Base-by-base conservation (phyloP, 2,113 vertebrate species). In the Dolichallabes microphthalmus region DNA sequence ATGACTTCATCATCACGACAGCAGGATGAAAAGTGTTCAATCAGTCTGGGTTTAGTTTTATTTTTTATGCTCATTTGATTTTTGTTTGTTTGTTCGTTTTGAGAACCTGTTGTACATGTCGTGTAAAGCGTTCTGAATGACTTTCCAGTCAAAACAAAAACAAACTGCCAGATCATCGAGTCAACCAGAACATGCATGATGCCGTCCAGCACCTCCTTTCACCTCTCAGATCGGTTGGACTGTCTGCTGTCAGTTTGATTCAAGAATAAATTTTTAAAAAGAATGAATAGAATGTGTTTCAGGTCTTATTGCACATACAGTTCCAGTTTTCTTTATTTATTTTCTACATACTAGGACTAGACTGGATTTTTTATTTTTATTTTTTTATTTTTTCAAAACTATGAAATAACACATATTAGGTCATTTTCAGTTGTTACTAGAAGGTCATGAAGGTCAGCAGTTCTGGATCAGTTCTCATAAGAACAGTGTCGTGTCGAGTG, bases 131-230 rank as follows among this genome's bases (percentile, higher is more conserved):
- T 57, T 71, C 2, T 32, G 52, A 52, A 32, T 50, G 81, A 74
- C 66, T 53, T 45, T 75, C 32, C 80, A 78, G 86, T 64, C 66
- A 50, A 68, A 84, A 85, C 82, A 80, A n/a, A n/a, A n/a, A 52
- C 45, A 45, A 45, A 45, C 79, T 39, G 78, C 61, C 71, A 82
- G 73, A 63, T 64, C 63, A 82, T 81, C 39, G 27, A 27, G 71
- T 82, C 53, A 45, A 30, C 27, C 53, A 73, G 83, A 50, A 85
- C 15, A 71, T 82, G 74, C 66, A 69, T 61, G 84, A 50, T 71
- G 25, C 20, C 19, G 25, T 77, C 73, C 52, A 22, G 1, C 71
- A 30, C 55, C n/a, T 15, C 20, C 50, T 7, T 17, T 52, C 30
- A 20, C 32, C 22, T 53, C 58, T 53, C 58, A 12, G 50, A 78